phyloP scores from a whole-genome alignment of 2,888 invertebrate genomes.

The Nomada hirtipes region DNA sequence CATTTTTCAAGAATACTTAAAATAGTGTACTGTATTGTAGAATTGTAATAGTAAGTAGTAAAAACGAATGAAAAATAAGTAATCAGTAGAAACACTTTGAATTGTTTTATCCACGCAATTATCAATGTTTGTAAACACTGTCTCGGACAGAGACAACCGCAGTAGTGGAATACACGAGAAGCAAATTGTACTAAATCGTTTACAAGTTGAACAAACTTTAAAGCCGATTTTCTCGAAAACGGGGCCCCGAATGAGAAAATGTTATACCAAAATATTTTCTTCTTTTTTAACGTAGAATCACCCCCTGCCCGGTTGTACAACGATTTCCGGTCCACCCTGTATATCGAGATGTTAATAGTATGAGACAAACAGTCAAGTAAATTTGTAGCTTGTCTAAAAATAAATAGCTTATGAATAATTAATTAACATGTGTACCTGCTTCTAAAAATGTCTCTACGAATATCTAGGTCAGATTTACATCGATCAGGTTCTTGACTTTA shows the following conservation, averaged over 20 bases:
- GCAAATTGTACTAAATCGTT: too few species aligned
- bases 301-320: too few species aligned
- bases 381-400: not conserved
- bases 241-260: too few species aligned
- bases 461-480: too few species aligned
- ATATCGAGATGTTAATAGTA: not conserved
- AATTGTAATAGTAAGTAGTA: not conserved
- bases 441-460: not conserved
- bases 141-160: not conserved
- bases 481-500: too few species aligned
- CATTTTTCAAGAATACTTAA: conserved; percentile 1
- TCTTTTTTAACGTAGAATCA: too few species aligned
- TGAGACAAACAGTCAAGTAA: not conserved
- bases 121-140: conserved; percentile 9
- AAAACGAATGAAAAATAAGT: conserved; percentile 3
- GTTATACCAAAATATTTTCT: too few species aligned
- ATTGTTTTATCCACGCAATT: not conserved
- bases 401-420: conserved; percentile 1
- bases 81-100: conserved; percentile 7
- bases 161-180: too few species aligned
- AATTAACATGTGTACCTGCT: not conserved
- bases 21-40: not conserved
- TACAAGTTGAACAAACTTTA: too few species aligned
- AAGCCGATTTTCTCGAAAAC: too few species aligned
- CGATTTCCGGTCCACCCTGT: too few species aligned